Base-by-base conservation (phyloP, 2,113 vertebrate genomes). In the Proteles cristata region DNA sequence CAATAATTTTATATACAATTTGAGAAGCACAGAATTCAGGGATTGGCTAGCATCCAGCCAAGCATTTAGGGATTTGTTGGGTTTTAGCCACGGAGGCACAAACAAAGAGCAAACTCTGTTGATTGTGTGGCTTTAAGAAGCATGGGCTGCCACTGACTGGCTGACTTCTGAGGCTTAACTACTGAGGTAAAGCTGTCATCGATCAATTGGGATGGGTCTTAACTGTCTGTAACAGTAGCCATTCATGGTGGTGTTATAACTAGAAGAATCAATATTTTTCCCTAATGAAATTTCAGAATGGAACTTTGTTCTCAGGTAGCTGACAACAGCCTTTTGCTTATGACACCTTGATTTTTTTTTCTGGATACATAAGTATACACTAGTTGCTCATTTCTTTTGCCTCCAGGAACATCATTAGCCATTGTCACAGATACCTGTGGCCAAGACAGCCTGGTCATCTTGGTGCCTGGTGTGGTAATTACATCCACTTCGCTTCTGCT, bases 161-260 rank as follows among this genome's bases (percentile, higher is more conserved):
- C 33, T 90, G 39, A 94, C 45, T 90, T 88, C n/a, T 90, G 50
- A 89, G 35, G 28, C 50, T 4, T 25, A 19, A 8, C 48, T 73
- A 28, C 69, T 63, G 66, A 95, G 28, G n/a, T 35, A 79, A 48
- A 86, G 5, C 9, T 76, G 45, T 76, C n/a, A 43, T 12, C 74
- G 23, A 93, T 94, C 88, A 74, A 26, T 25, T 90, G n/a, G 2
- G 33, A 68, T 87, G 33, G 35, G 23, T 85, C 89, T 97, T 61
- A 93, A 89, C 23, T 81, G 35, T 0, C 9, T 21, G 25, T 53
- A 77, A 16, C 7, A 89, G 19, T 53, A 73, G 74, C 21, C 96
- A 12, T 53, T 88, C 23, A 79, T 63, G 12, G 28, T 81, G n/a
- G 5, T 6, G 0, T 28, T 61, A 4, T 68, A 82, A 81, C 35